Evolutionary conservation across 2,797 vertebrate species (phyloP), one percentile per base, ranked within the genome.

Genomic region (Rhinophrynus dorsalis): DNA sequence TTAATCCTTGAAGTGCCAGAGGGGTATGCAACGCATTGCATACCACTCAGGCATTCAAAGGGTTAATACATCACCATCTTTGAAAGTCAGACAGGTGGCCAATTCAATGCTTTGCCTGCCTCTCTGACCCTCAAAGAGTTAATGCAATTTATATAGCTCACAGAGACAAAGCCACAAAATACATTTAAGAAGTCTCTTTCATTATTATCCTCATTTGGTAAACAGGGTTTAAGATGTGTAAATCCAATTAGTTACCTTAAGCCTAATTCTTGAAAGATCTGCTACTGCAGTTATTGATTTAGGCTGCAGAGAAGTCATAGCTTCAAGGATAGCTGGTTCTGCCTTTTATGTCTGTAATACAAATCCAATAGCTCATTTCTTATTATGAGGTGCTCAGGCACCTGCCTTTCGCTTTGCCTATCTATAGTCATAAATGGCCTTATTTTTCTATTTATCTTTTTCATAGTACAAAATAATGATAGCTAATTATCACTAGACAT

Each of bases 401-500:
- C 10, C 75, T 76, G 54, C 61, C 59, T 70, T 17, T 78, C 73
- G 70, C 77, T 54, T 61, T 78, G 76, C 77, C 1, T 74, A 2
- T 74, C 59, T 75, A 58, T 0, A 2, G 35, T 72, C 72, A 60
- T 77, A 76, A 72, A 76, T 30, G 12, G 12, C 5, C 68, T 60
- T 48, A 17, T 75, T 76, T 71, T n/a, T n/a, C n/a, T n/a, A n/a
- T n/a, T 67, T 45, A 68, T 54, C 63, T 29, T 69, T 44, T 77
- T 52, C 78, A 76, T 15, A 45, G 68, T 0, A 0, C 56, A 63
- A 48, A 70, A 12, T 78, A 81, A 84, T 75, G 80, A 77, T 77
- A 76, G 68, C 69, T 81, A 88, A 85, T 85, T 81, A 82, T 82
- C 1, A 81, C 79, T 83, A 74, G 78, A 61, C 0, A 20, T 80